Base-by-base conservation (phyloP, 2,888 invertebrate genomes). In the Rhorus exstirpatorius region DNA sequence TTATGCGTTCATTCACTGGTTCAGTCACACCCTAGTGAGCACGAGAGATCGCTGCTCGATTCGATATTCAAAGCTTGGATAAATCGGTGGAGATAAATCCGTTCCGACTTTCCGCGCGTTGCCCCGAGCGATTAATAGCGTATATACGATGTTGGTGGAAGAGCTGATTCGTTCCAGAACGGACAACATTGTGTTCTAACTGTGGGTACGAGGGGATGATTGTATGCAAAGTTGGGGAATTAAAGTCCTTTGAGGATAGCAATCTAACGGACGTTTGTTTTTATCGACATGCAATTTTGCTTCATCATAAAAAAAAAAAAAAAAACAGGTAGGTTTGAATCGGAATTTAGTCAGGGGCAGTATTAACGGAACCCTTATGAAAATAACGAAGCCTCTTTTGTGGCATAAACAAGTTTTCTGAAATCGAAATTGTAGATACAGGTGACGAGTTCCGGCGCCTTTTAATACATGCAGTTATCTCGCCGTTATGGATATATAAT, bases 11-110 rank as follows among this genome's bases (percentile, higher is more conserved):
- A n/a, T n/a, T n/a, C n/a, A n/a, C n/a, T n/a, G n/a, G n/a, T n/a
- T n/a, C n/a, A n/a, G n/a, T n/a, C n/a, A n/a, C n/a, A 35, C 41
- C 12, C 17, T 10, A 19, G 53, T 7, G 51, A 65, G 63, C 35
- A 35, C 41, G 63, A 58, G 61, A 61, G 51, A 71, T 51, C 51
- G 61, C 41, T 53, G 44, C 61, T 49, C 71, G 61, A 65, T 78
- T 78, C 78, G 78, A 78, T 78, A 78, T 78, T 78, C 71, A 31
- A n/a, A 31, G 44, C 41, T 35, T 67, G 68, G 77, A 60, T 70
- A 67, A 70, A 77, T 77, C 68, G 31, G 31, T 35, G 12, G 55
- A 14, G 46, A 76, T 67, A 76, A 67, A 67, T 76, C 76, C 76
- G 75, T 35, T 31, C 46, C 74, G 74, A 63, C 21, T 55, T 55